phyloP scores from a whole-genome alignment of 2,888 invertebrate genomes.

The Folsomia manolachei region DNA sequence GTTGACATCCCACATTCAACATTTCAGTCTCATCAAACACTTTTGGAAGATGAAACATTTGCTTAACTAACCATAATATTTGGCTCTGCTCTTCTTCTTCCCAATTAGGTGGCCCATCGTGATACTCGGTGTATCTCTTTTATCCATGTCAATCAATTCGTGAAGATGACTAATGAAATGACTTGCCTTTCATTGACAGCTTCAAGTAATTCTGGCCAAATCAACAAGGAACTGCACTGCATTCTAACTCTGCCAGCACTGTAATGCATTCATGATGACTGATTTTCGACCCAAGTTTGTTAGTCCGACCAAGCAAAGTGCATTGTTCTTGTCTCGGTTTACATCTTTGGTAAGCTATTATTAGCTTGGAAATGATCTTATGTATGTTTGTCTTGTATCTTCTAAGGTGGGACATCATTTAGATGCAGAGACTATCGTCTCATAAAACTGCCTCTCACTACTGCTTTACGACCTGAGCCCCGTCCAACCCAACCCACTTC shows the following conservation, averaged over 20 bases:
- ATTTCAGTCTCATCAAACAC: conserved; percentile 8
- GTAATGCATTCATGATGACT: not conserved
- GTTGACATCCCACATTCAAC: conserved; percentile 10
- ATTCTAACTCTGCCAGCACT: not conserved
- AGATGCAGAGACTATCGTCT: not conserved
- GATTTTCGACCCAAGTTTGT: conserved; percentile 1
- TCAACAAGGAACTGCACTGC: not conserved
- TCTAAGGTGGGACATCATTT: not conserved
- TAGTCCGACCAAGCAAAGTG: not conserved
- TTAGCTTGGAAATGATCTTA: not conserved
- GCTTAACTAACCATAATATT: conserved; percentile 24
- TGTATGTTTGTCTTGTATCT: not conserved
- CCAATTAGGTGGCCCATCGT: conserved; percentile 49
- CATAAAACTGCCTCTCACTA: not conserved
- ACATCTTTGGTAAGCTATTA: not conserved
- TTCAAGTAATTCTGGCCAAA: conserved; percentile 6
- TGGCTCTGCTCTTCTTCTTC: conserved; percentile 22
- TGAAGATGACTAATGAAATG: conserved; percentile 49
- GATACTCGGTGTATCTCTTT: no score
- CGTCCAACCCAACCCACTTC: not conserved
- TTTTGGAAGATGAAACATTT: conserved; percentile 12
- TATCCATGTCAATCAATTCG: conserved; percentile 45
- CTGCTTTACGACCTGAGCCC: not conserved
- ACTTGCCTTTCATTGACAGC: conserved; percentile 41
- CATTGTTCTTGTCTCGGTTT: not conserved